A percentile compares a stretch with the other conserved stretches of the same genome.
Evolutionary conservation across 2,888 invertebrate genomes (phyloP).

Genomic region (Heliconius cydno): DNA sequence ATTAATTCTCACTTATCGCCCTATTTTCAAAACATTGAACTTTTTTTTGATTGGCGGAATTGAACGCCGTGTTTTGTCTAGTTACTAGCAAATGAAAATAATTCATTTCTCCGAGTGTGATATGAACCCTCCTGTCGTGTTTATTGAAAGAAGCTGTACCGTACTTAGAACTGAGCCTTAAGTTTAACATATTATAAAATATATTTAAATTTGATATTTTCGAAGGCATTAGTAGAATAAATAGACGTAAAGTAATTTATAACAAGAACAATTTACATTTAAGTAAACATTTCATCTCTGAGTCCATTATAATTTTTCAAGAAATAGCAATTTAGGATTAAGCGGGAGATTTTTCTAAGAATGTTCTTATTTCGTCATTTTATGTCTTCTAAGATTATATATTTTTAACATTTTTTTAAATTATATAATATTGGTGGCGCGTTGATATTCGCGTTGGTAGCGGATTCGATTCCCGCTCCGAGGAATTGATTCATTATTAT

Average conservation of each 20-base stretch:
- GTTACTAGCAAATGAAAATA: no score
- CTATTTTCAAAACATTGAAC: no score
- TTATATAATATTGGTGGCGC: no score
- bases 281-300: conserved; percentile 1
- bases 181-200: background rate
- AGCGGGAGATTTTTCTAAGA: background rate
- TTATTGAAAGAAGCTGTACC: no score
- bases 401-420: background rate
- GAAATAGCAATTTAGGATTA: conserved; percentile 16
- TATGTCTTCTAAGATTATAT: background rate
- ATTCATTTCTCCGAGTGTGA: no score
- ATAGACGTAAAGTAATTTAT: background rate
- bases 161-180: no score
- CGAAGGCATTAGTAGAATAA: background rate
- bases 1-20: background rate
- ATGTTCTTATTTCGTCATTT: conserved; percentile 5
- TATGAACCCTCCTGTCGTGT: no score
- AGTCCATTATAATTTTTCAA: conserved; percentile 7
- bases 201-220: background rate
- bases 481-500: no score
- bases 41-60: no score
- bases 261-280: background rate
- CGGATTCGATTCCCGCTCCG: no score
- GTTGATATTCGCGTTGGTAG: no score
- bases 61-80: no score